These are phyloP conservation scores for Hyphantria cunea DNA, from an alignment of 1,140 invertebrate genomes.

Conservation along the genomic window DNA sequence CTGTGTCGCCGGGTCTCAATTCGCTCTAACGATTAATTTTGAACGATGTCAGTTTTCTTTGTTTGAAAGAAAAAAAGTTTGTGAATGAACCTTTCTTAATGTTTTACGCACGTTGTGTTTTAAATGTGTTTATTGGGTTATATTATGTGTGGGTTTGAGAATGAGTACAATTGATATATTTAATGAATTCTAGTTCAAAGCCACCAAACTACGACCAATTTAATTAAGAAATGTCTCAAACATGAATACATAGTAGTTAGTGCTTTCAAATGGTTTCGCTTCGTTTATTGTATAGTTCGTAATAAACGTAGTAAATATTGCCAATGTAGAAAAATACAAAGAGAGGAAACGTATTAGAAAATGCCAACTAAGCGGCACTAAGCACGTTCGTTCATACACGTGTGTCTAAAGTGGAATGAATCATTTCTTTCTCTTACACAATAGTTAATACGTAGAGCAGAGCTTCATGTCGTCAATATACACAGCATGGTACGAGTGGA, in stretches of 20 bases:
- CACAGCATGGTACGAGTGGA: not conserved
- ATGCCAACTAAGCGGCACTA: conserved; percentile 1
- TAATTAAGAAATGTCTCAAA: too few species aligned
- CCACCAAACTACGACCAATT: too few species aligned
- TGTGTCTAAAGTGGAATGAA: not conserved
- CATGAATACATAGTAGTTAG: not conserved
- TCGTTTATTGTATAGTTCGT: too few species aligned
- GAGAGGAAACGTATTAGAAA: not conserved
- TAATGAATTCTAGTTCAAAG: conserved; percentile 1
- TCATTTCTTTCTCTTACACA: conserved; percentile 6
- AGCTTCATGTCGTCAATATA: not conserved
- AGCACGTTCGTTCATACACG: conserved; percentile 15
- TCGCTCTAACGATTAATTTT: conserved; percentile 52
- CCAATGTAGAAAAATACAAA: too few species aligned
- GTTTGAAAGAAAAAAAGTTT: conserved; percentile 14
- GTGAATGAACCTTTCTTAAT: conserved; percentile 13
- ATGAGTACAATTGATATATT: conserved; percentile 1
- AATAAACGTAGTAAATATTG: not conserved
- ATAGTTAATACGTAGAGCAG: not conserved
- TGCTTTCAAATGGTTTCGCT: too few species aligned
- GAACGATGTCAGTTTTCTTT: conserved; percentile 34
- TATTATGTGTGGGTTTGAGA: conserved; percentile 15
- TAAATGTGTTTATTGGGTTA: conserved; percentile 12
- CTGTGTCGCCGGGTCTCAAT: conserved; percentile 47
- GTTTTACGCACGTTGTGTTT: conserved; percentile 1